Evolutionary conservation across 1,140 invertebrate genomes (phyloP).

Genomic region (honey bee (Apis mellifera)): Amel_HAv3.1 CM009932.2:35501-36000

Average conservation of each 20-base stretch:
- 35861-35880: background rate
- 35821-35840: slow-evolving; percentile 6
- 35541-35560: slow-evolving; percentile 53
- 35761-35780: slow-evolving; percentile 15
- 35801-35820: slow-evolving; percentile 7
- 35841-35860: background rate
- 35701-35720: slow-evolving; percentile 18
- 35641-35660: too few relatives aligned
- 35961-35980: too few relatives aligned
- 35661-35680: background rate
- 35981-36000: background rate
- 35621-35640: background rate
- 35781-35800: background rate
- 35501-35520: slow-evolving; percentile 58
- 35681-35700: background rate
- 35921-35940: background rate
- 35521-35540: slow-evolving; percentile 61
- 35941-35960: background rate
- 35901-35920: background rate
- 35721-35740: slow-evolving; percentile 36
- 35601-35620: background rate
- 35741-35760: slow-evolving; percentile 27
- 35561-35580: slow-evolving; percentile 51
- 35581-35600: slow-evolving; percentile 15
- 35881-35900: background rate